Base-by-base conservation (phyloP, 1,140 invertebrate species). In the Epicauta chinensis region DNA sequence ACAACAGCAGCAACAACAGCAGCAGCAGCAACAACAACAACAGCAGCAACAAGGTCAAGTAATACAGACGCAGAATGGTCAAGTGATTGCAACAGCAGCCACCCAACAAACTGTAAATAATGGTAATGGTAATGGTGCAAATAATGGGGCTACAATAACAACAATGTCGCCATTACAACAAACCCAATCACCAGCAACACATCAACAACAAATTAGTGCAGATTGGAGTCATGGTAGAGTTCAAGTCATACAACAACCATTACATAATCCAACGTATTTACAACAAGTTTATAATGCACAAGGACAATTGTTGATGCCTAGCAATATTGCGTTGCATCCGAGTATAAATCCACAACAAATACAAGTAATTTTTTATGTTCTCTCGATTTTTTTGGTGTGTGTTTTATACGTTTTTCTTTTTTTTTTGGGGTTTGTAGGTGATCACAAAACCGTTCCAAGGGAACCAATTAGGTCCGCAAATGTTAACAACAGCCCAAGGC, bases 361-460 rank as follows among this genome's bases (percentile, higher is more conserved):
- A 59, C 85, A 87, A 74, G 83, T 86, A 68, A 48, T 23, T 23
- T 23, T 23, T 23, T 23, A 23, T 55, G 13, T 31, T 2, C 47
- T 31, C 16, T 15, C 53, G 3, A 13, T 7, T 36, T 10, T 16
- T 31, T 10, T 48, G 10, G 16, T 49, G 16, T 37, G 11, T 42
- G n/a, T n/a, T n/a, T n/a, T n/a, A n/a, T n/a, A n/a, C n/a, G n/a
- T n/a, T n/a, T n/a, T n/a, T n/a, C n/a, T n/a, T 23, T 29, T 38
- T 55, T 17, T 35, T 44, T 44, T 45, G 40, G 4, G 40, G 10
- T 52, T 71, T 15, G 62, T 87, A 79, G 84, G 88, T 4, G 4
- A 89, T 89, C 45, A 80, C 87, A 3, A 91, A 91, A 67, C 82
- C 86, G 0, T 90, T 91, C 65, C 87, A 88, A 70, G 80, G 84